These are phyloP conservation scores for Cettia cetti DNA, from an alignment of 2,113 vertebrate species.

Conservation along the genomic window DNA sequence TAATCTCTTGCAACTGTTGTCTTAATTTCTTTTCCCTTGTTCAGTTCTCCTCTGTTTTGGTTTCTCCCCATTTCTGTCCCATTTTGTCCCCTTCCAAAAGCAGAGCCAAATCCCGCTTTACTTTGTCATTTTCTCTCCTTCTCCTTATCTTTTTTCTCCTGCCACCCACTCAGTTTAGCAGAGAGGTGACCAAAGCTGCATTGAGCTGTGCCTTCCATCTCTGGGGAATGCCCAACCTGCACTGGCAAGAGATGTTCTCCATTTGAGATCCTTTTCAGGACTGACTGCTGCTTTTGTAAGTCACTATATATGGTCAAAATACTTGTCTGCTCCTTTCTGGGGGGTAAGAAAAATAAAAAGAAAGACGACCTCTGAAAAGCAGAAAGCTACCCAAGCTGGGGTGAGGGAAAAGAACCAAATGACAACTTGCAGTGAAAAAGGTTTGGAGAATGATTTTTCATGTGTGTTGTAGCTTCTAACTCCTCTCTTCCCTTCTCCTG, in stretches of 20 bases:
- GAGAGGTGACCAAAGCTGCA: not conserved
- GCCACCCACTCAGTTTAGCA: not conserved
- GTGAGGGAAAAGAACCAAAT: not conserved
- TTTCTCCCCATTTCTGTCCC: not conserved
- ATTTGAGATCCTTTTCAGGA: not conserved
- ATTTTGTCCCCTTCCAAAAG: not conserved
- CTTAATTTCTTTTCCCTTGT: not conserved
- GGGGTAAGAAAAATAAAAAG: too few species aligned
- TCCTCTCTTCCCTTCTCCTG: not conserved
- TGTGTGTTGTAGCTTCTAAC: not conserved
- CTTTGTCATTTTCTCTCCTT: not conserved
- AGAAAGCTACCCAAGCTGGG: not conserved
- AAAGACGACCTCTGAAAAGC: not conserved
- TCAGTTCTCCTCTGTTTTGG: not conserved
- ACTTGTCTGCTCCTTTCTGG: not conserved
- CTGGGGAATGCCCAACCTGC: not conserved
- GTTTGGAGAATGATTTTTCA: not conserved
- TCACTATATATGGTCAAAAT: not conserved
- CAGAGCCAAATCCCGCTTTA: not conserved
- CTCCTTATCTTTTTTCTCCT: not conserved
- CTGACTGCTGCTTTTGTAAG: not conserved
- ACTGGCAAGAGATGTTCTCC: not conserved
- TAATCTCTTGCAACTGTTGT: not conserved
- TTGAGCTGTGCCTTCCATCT: not conserved
- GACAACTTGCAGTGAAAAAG: not conserved